Percentiles rank a stretch among this genome's conserved stretches.
phyloP scores from a whole-genome alignment of 53 echinoderm and acorn worm species.

The Actinopyga echinites region DNA sequence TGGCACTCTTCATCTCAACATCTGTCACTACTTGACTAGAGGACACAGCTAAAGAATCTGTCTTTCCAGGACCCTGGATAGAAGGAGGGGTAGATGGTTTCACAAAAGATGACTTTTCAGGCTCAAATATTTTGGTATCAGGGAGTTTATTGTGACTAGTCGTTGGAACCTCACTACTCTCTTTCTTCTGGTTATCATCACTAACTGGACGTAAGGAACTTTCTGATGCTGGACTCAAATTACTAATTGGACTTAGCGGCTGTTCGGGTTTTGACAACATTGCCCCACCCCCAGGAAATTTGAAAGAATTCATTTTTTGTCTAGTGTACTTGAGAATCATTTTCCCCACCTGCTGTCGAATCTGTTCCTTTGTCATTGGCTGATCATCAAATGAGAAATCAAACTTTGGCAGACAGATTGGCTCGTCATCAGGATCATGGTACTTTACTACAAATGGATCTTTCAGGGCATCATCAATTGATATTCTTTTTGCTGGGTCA shows the following conservation, averaged over 20 bases:
- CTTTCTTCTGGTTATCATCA: not conserved
- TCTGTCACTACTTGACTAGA: constrained; percentile 39
- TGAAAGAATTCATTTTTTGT: constrained; percentile 55
- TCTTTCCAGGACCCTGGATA: not conserved
- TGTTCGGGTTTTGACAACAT: constrained; percentile 37
- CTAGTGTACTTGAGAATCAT: constrained; percentile 91
- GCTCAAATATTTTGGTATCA: not conserved
- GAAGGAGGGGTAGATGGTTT: constrained; percentile 31
- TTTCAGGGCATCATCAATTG: constrained; percentile 73
- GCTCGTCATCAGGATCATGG: constrained; percentile 89
- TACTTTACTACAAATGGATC: constrained; percentile 90
- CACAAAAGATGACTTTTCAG: not conserved
- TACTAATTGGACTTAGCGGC: not conserved
- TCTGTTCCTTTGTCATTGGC: constrained; percentile 79
- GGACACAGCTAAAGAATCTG: constrained; percentile 7
- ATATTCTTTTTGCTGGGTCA: constrained; percentile 77
- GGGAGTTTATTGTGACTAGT: not conserved
- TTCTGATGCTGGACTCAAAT: not conserved
- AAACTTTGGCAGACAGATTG: constrained; percentile 82
- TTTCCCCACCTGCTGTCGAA: constrained; percentile 80
- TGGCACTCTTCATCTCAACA: constrained; percentile 78
- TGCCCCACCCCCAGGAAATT: constrained; percentile 8
- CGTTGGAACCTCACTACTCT: too few relatives aligned
- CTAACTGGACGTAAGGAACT: not conserved
- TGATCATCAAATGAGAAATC: constrained; percentile 93